Evolutionary conservation across 2,888 invertebrate species (phyloP).

Genomic region (Morpho achilles): DNA sequence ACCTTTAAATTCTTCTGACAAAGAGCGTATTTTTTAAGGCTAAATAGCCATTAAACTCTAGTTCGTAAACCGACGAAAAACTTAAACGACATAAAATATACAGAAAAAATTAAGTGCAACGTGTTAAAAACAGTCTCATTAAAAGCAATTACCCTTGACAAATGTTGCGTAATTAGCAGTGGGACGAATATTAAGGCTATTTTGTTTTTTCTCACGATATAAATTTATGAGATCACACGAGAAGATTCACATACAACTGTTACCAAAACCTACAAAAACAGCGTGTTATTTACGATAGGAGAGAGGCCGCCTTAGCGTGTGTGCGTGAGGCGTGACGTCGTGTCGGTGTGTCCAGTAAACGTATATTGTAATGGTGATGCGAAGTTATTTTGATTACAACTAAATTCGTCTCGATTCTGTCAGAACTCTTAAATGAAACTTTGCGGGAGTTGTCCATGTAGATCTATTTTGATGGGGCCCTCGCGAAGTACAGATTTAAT

Average conservation of each 20-base stretch:
- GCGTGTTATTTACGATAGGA: slow-evolving; percentile 59
- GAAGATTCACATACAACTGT: slow-evolving; percentile 37
- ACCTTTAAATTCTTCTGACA: no score
- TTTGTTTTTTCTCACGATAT: slow-evolving; percentile 21
- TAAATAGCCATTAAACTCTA: no score
- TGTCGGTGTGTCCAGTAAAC: slow-evolving; percentile 48
- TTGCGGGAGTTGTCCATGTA: slow-evolving; percentile 45
- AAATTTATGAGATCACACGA: slow-evolving; percentile 30
- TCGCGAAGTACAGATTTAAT: slow-evolving; percentile 59
- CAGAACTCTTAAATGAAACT: slow-evolving; percentile 33
- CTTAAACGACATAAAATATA: no score
- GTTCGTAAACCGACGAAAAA: no score
- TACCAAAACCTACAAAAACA: slow-evolving; percentile 34
- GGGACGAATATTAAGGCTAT: slow-evolving; percentile 7
- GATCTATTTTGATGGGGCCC: slow-evolving; percentile 66
- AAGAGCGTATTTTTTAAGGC: no score
- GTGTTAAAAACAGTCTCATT: no score
- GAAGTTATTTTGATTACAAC: slow-evolving; percentile 31
- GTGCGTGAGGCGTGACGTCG: slow-evolving; percentile 60
- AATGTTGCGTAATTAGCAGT: neutral
- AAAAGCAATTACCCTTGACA: no score
- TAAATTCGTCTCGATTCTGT: slow-evolving; percentile 21
- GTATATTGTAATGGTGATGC: slow-evolving; percentile 24
- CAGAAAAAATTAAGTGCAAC: no score
- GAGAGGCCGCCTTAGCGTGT: slow-evolving; percentile 57